Base-by-base conservation (phyloP, 2,797 vertebrate genomes). In the Bucorvus abyssinicus region DNA sequence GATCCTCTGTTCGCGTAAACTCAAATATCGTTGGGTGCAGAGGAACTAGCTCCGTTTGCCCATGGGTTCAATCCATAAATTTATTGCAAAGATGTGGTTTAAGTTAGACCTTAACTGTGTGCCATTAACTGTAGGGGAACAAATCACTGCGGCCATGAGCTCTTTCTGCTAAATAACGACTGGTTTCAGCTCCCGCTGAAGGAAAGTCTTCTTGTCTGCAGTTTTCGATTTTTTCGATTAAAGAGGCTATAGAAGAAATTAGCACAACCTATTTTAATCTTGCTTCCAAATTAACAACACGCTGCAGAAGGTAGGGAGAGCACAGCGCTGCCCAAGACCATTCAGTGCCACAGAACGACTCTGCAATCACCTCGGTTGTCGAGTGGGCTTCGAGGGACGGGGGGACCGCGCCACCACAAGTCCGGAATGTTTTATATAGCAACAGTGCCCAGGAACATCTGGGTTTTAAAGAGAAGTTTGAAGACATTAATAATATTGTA, bases 401-500 rank as follows among this genome's bases (percentile, higher is more conserved):
- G 38, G 38, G 10, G 38, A 40, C 38, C 12, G 38, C 12, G 38
- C 38, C 38, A 40, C 38, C 38, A 40, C 38, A 40, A 40, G 38
- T 40, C 38, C 18, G 40, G 27, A 27, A 40, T 23, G 23, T 47
- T 90, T 92, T 20, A 90, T 47, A 38, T 21, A 68, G 59, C 36
- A 57, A 70, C 23, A 52, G 47, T 68, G 82, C 16, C 32, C n/a
- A 53, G 64, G 75, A 89, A 94, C 42, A 71, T 65, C 68, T 65
- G 63, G 81, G 10, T 61, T 86, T 91, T 83, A 78, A 87, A 87
- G 71, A 80, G 45, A 91, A 83, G 61, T 71, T 80, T 85, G 68
- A 88, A 94, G 82, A 61, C 57, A 92, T 95, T 69, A 87, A 90
- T 93, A 95, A 78, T 78, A 52, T 71, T 80, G 30, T 87, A 94